These are phyloP conservation scores for Neolamprologus tretocephalus DNA, from an alignment of 2,113 vertebrate genomes.

Conservation along the genomic window DNA sequence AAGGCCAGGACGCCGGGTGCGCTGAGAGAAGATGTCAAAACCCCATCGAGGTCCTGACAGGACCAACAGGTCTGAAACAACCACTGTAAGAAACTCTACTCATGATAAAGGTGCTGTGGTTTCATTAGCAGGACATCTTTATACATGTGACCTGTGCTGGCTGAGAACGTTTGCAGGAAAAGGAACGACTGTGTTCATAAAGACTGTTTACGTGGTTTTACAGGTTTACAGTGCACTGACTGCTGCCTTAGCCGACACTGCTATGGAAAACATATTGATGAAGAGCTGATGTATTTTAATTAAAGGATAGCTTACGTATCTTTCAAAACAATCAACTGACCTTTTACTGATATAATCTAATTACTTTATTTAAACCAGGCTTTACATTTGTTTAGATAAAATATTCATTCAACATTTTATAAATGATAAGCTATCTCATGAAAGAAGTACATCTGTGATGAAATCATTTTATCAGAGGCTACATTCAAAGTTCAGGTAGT, in stretches of 20 bases:
- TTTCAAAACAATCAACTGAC: neutral
- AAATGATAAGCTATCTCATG: neutral
- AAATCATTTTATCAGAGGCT: neutral
- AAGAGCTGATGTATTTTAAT: neutral
- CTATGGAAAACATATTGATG: neutral
- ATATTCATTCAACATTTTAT: neutral
- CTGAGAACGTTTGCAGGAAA: neutral
- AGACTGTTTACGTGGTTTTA: neutral
- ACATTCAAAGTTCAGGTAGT: neutral
- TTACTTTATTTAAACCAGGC: neutral
- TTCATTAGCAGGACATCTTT: neutral
- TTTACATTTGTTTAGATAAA: neutral
- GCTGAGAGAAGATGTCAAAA: neutral
- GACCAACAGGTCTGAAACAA: neutral
- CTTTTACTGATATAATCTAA: neutral
- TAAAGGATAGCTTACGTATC: neutral
- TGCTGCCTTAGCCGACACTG: neutral
- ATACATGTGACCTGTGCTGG: neutral
- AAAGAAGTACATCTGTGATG: neutral
- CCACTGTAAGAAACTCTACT: neutral
- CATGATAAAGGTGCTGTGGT: neutral
- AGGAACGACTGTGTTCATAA: neutral
- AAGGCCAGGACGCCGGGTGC: accelerated
- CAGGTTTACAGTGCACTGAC: neutral
- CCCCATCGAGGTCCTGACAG: neutral